Conservation (phyloP, 2,888 invertebrate species). For the Scaptodrosophila latifasciaeformis region DNA sequence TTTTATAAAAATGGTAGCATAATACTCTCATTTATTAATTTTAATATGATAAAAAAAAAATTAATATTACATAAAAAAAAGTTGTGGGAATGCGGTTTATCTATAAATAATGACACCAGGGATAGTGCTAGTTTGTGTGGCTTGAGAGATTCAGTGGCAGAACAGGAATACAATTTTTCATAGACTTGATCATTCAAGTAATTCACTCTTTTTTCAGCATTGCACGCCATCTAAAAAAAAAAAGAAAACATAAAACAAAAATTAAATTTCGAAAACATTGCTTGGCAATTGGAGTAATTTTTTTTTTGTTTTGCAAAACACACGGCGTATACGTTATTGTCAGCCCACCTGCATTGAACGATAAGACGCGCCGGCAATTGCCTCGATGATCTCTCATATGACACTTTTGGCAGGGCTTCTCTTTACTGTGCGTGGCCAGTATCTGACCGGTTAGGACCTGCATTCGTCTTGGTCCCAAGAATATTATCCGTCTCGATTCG, state of each 20-base stretch:
- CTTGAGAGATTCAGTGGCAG: no score
- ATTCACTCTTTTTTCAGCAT: constrained; percentile 36
- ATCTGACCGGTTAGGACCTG: constrained; percentile 60
- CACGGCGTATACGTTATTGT: constrained; percentile 6
- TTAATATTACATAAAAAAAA: background rate
- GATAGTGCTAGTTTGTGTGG: no score
- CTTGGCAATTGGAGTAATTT: no score
- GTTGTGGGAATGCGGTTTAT: no score
- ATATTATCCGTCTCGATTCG: constrained; percentile 66
- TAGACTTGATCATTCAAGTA: background rate
- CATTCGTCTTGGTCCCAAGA: constrained; percentile 54
- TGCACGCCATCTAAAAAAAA: constrained; percentile 50
- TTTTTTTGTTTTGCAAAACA: background rate
- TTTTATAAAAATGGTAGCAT: no score
- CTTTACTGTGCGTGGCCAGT: constrained; percentile 48
- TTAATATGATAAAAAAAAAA: no score
- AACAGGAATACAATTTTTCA: background rate
- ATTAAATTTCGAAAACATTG: background rate
- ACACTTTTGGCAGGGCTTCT: constrained; percentile 66
- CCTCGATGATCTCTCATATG: constrained; percentile 72
- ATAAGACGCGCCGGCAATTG: constrained; percentile 64
- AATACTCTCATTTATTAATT: background rate
- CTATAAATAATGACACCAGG: no score
- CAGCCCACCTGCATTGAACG: constrained; percentile 59
- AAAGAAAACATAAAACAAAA: constrained; percentile 5